A percentile compares a stretch with the other conserved stretches of the same genome.
phyloP scores from a whole-genome alignment of 2,797 vertebrate species.

The Rhinogobio ventralis region DNA sequence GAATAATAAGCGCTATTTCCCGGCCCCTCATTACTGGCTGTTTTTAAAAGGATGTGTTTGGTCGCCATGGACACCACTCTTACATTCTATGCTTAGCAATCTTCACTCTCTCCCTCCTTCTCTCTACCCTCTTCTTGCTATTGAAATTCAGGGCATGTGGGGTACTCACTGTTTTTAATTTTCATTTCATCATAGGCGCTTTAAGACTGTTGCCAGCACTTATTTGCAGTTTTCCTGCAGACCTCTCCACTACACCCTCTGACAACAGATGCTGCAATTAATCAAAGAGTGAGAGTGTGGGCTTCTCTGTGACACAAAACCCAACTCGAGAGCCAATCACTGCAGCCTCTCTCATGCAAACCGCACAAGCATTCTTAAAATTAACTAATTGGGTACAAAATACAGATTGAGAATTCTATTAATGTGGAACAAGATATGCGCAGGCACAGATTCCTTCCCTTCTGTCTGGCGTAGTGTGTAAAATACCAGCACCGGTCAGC shows the following conservation, averaged over 20 bases:
- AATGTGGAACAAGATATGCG: conserved; percentile 66
- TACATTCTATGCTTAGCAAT: conserved; percentile 68
- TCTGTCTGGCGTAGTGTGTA: conserved; percentile 56
- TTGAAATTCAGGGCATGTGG: conserved; percentile 94
- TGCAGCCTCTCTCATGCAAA: conserved; percentile 68
- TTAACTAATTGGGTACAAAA: conserved; percentile 76
- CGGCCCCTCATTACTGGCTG: conserved; percentile 84
- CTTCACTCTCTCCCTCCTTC: conserved; percentile 65
- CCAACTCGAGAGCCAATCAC: conserved; percentile 66
- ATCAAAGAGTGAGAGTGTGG: conserved; percentile 92
- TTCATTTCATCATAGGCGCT: conserved; percentile 99
- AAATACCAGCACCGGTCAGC: conserved; percentile 67
- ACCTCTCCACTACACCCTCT: conserved; percentile 95
- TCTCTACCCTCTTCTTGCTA: conserved; percentile 70
- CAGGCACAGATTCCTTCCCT: conserved; percentile 63
- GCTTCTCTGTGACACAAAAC: conserved; percentile 82
- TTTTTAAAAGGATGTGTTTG: conserved; percentile 80
- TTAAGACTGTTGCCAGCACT: conserved; percentile 98
- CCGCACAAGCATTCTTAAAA: conserved; percentile 71
- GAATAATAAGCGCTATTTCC: conserved; percentile 85
- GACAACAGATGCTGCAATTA: conserved; percentile 99
- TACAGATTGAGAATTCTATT: conserved; percentile 71
- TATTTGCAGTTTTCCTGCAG: conserved; percentile 98
- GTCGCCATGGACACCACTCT: conserved; percentile 79
- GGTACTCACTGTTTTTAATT: conserved; percentile 98